Conservation (phyloP, 2,113 vertebrate genomes). For the Gymnorhina tibicen region DNA sequence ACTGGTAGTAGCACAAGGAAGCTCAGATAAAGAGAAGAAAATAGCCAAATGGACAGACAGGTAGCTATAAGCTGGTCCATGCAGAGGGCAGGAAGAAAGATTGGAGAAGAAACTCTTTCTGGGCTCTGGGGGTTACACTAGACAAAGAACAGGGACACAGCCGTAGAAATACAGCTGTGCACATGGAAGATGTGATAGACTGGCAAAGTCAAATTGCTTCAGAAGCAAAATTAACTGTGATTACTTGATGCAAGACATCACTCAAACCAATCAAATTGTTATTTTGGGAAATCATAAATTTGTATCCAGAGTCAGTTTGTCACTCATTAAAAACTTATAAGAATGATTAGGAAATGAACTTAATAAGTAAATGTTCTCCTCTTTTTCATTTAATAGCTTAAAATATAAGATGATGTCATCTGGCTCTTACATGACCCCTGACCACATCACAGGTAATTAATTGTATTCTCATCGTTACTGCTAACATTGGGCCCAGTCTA, state of each 20-base stretch:
- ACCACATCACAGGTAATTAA: constrained; percentile 35
- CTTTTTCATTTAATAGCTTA: constrained; percentile 74
- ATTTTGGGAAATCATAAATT: constrained; percentile 85
- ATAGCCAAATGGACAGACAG: rapidly evolving
- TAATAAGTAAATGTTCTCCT: constrained; percentile 79
- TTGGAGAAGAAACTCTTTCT: neutral
- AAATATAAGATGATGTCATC: constrained; percentile 71
- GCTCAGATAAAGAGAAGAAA: neutral
- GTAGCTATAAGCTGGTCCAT: neutral
- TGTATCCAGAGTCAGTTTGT: constrained; percentile 81
- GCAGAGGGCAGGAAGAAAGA: neutral
- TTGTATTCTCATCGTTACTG: constrained; percentile 19
- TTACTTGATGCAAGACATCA: constrained; percentile 82
- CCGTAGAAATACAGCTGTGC: constrained; percentile 55
- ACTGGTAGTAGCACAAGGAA: neutral
- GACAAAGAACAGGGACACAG: constrained; percentile 55
- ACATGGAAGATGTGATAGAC: constrained; percentile 62
- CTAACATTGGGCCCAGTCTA: too few relatives aligned
- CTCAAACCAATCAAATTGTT: constrained; percentile 85
- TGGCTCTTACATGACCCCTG: constrained; percentile 56
- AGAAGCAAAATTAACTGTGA: constrained; percentile 80
- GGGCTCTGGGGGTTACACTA: neutral
- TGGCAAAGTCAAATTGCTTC: constrained; percentile 76
- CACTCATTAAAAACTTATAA: constrained; percentile 82
- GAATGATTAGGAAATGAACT: constrained; percentile 82